Evolutionary conservation across 2,888 invertebrate genomes (phyloP), one percentile per base, ranked within the genome.

Genomic region (Argyresthia goedartella): DNA sequence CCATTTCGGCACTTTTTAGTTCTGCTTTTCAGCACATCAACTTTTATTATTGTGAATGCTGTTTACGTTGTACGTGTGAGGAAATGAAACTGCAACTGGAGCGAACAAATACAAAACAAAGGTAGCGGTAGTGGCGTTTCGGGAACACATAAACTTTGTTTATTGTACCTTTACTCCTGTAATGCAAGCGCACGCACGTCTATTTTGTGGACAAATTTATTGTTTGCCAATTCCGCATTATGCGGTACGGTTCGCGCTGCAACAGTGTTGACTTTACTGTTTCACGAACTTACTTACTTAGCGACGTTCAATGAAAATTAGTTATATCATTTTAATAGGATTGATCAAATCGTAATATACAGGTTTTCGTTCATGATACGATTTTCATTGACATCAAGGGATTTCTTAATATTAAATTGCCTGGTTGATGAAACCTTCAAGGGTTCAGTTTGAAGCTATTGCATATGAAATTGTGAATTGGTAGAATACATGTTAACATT

Each of bases 191-290:
- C 74, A 79, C 78, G 78, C 80, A 79, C 74, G 73, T 78, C 76
- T 78, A 80, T 81, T 81, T 73, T 64, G 76, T 69, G 65, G 60
- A 68, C 58, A 68, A 77, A 81, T 81, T 81, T 81, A 81, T 80
- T 69, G 74, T 71, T 68, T 71, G 77, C 71, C 73, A 71, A 81
- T 73, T 73, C 72, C 66, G 71, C 73, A 74, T 73, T 76, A 71
- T 67, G 63, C 64, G 58, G 67, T 73, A 71, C 69, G 63, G 73
- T 70, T 56, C 52, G 67, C 69, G 67, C 59, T 60, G 59, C 53
- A 46, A 41, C 35, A 42, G 13, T 51, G 51, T 51, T 53, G 46
- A 33, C 42, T 59, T 58, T 39, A 49, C 42, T 25, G 3, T 25
- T 4, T 6, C 6, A 6, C 25, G 25, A 4, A 25, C 25, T 25